Percentiles rank a stretch among this genome's conserved stretches.
phyloP scores from a whole-genome alignment of 2,797 vertebrate genomes.

The Orestias chungarensis region DNA sequence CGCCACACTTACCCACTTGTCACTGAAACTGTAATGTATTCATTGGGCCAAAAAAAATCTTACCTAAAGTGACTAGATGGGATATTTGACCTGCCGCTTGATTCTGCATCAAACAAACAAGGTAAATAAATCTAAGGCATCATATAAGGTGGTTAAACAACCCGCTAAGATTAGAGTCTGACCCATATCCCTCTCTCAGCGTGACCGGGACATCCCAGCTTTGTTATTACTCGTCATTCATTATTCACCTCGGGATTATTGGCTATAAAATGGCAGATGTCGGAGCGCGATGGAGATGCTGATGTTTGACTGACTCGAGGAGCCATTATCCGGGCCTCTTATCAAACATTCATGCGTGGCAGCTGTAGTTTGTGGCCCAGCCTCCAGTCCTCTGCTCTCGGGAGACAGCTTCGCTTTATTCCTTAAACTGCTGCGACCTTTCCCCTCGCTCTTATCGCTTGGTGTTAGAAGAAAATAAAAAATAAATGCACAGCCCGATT shows the following conservation, averaged over 20 bases:
- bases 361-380: conserved; percentile 84
- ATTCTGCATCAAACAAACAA: neutral
- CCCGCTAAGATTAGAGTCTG: conserved; percentile 4
- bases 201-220: conserved; percentile 14
- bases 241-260: conserved; percentile 85
- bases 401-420: conserved; percentile 73
- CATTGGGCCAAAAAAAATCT: conserved; percentile 16
- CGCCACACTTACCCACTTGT: conserved; percentile 23
- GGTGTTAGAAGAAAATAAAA: conserved; percentile 20
- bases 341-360: conserved; percentile 97
- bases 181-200: conserved; percentile 16
- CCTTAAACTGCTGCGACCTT: conserved; percentile 47
- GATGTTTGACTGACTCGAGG: conserved; percentile 88
- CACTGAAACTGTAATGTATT: conserved; percentile 67
- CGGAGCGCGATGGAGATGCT: conserved; percentile 91
- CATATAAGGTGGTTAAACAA: neutral
- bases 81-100: neutral
- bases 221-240: conserved; percentile 51
- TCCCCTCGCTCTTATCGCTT: conserved; percentile 44
- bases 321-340: conserved; percentile 87
- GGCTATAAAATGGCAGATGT: conserved; percentile 88
- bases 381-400: conserved; percentile 64
- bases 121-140: neutral
- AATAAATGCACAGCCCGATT: neutral
- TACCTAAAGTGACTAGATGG: neutral